Percentiles rank a stretch among this genome's conserved stretches.
Conservation (phyloP, 2,888 invertebrate genomes). For the Vanessa cardui region DNA sequence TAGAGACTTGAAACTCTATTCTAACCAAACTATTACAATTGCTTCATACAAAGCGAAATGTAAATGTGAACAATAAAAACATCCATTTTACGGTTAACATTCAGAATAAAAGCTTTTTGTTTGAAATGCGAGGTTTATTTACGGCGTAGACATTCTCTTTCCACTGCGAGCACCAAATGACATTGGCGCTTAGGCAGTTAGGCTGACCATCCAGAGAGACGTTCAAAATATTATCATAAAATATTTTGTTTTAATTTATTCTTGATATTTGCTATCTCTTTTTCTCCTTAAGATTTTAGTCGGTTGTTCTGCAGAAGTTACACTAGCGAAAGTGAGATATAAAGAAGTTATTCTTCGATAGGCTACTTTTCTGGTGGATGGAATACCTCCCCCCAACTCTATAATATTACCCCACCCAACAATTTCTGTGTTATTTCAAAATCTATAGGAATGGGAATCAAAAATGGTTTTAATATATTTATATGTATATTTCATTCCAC, state of each 20-base stretch:
- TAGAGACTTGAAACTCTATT: slow-evolving; percentile 12
- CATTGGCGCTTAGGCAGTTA: slow-evolving; percentile 22
- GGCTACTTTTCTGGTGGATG: slow-evolving; percentile 1
- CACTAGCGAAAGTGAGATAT: neutral
- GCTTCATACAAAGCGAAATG: slow-evolving; percentile 31
- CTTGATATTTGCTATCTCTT: neutral
- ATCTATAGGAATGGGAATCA: slow-evolving; percentile 43
- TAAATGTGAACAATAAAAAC: slow-evolving; percentile 39
- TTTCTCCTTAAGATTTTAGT: too few relatives aligned
- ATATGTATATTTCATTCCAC: slow-evolving; percentile 5
- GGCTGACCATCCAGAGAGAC: slow-evolving; percentile 13
- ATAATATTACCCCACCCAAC: slow-evolving; percentile 42
- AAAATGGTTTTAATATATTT: slow-evolving; percentile 41
- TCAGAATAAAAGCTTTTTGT: slow-evolving; percentile 39
- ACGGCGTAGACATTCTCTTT: slow-evolving; percentile 31
- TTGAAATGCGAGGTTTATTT: slow-evolving; percentile 39
- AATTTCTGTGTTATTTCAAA: slow-evolving; percentile 41
- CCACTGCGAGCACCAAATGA: slow-evolving; percentile 27
- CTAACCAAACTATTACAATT: slow-evolving; percentile 21
- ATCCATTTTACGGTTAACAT: slow-evolving; percentile 38
- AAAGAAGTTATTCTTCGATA: neutral
- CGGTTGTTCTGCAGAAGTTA: too few relatives aligned
- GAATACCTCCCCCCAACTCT: slow-evolving; percentile 11
- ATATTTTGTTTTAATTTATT: neutral
- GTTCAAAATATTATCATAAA: neutral